Percentiles rank a stretch among this genome's conserved stretches.
Conservation (phyloP, 2,888 invertebrate species). For the Mesorhabditis sp. region DNA sequence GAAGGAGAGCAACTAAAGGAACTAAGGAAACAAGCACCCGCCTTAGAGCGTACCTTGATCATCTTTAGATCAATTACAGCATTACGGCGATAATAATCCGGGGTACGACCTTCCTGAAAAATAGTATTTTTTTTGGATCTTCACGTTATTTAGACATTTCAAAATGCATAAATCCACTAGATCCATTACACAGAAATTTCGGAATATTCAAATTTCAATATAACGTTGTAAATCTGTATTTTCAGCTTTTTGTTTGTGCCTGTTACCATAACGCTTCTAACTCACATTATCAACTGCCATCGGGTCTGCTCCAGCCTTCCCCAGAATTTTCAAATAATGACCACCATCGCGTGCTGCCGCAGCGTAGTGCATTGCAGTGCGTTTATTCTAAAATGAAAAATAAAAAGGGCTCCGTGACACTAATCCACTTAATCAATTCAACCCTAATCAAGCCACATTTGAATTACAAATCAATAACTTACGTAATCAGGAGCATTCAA, state of each 20-base stretch:
- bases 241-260: slow-evolving; percentile 8
- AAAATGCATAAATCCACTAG: no score
- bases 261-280: slow-evolving; percentile 17
- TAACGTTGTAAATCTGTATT: not conserved
- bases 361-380: slow-evolving; percentile 83
- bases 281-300: slow-evolving; percentile 78
- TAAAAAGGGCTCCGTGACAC: not conserved
- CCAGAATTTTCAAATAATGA: slow-evolving; percentile 65
- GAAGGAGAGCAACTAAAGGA: slow-evolving; percentile 27
- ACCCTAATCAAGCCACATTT: not conserved
- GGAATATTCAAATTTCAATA: not conserved
- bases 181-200: no score
- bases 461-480: slow-evolving; percentile 9
- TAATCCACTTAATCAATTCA: not conserved
- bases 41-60: slow-evolving; percentile 38
- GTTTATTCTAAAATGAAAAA: slow-evolving; percentile 67
- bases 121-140: not conserved
- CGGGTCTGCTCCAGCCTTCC: slow-evolving; percentile 79
- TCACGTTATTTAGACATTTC: no score
- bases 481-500: slow-evolving; percentile 66
- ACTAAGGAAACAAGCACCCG: slow-evolving; percentile 13
- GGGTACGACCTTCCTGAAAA: slow-evolving; percentile 72
- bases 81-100: slow-evolving; percentile 76
- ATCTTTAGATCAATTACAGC: slow-evolving; percentile 67
- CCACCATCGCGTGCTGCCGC: slow-evolving; percentile 73